A percentile compares a stretch with the other conserved stretches of the same genome.
phyloP scores from a whole-genome alignment of 2,888 invertebrate genomes.

The Netelia virgata region DNA sequence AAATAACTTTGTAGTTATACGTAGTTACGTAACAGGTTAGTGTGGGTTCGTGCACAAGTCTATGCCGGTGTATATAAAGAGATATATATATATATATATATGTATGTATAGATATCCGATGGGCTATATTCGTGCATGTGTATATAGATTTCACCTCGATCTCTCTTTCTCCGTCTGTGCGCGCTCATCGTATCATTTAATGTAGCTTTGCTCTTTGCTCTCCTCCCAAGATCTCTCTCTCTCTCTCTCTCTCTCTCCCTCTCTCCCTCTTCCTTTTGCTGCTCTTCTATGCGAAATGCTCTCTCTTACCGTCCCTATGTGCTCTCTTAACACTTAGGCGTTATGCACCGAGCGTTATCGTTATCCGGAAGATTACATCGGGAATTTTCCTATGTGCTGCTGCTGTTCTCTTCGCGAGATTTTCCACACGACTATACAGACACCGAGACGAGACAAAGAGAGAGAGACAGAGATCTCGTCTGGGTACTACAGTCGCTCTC shows the following conservation, averaged over 20 bases:
- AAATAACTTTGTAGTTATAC: constrained; percentile 63
- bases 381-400: constrained; percentile 60
- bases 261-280: constrained; percentile 6
- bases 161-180: constrained; percentile 38
- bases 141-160: constrained; percentile 12
- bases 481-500: constrained; percentile 38
- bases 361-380: constrained; percentile 70
- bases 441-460: neutral
- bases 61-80: neutral
- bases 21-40: constrained; percentile 43
- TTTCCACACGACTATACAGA: constrained; percentile 54
- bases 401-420: constrained; percentile 49
- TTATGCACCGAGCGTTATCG: constrained; percentile 70
- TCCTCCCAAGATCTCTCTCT: constrained; percentile 27
- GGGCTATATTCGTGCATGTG: constrained; percentile 6
- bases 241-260: neutral
- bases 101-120: constrained; percentile 18
- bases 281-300: constrained; percentile 7
- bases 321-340: constrained; percentile 71
- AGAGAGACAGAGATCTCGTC: neutral
- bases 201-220: constrained; percentile 56
- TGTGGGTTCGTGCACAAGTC: constrained; percentile 13
- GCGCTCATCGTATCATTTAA: constrained; percentile 69
- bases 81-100: constrained; percentile 26
- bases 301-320: constrained; percentile 45